phyloP scores from a whole-genome alignment of 2,888 invertebrate species.

The Pseudococcus jackbeardsleyi region DNA sequence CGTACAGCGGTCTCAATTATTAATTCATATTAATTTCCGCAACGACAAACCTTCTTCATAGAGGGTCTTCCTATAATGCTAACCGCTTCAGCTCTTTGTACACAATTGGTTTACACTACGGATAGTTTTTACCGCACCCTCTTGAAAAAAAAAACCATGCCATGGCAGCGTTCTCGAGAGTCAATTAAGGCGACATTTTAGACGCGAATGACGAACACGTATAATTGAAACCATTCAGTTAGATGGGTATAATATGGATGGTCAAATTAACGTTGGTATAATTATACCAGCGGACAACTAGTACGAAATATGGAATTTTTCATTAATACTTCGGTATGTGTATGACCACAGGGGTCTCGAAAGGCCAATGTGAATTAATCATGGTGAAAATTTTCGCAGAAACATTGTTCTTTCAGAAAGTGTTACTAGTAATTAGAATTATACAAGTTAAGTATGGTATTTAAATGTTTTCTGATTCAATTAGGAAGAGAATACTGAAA shows the following conservation, averaged over 20 bases:
- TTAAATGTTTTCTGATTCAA: too few species aligned
- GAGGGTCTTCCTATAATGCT: neutral
- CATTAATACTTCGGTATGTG: constrained; percentile 20
- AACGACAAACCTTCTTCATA: constrained; percentile 30
- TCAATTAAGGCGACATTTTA: constrained; percentile 50
- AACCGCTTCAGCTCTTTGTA: constrained; percentile 13
- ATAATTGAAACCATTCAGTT: constrained; percentile 35
- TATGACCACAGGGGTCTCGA: neutral
- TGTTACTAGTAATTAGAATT: too few species aligned
- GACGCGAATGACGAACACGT: constrained; percentile 45
- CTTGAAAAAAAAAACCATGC: neutral
- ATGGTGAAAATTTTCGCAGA: neutral
- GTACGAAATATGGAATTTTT: neutral
- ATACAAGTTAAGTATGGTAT: too few species aligned
- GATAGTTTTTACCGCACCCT: constrained; percentile 31
- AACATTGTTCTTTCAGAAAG: neutral
- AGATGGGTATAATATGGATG: neutral
- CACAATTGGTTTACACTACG: constrained; percentile 23
- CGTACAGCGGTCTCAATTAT: constrained; percentile 44
- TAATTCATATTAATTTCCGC: constrained; percentile 51
- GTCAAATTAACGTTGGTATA: constrained; percentile 38
- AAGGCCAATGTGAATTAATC: neutral
- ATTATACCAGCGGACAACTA: constrained; percentile 30
- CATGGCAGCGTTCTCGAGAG: constrained; percentile 34
- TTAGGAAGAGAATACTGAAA: too few species aligned